Conservation (phyloP, 2,797 vertebrate genomes). For the Dipus sagitta region DNA sequence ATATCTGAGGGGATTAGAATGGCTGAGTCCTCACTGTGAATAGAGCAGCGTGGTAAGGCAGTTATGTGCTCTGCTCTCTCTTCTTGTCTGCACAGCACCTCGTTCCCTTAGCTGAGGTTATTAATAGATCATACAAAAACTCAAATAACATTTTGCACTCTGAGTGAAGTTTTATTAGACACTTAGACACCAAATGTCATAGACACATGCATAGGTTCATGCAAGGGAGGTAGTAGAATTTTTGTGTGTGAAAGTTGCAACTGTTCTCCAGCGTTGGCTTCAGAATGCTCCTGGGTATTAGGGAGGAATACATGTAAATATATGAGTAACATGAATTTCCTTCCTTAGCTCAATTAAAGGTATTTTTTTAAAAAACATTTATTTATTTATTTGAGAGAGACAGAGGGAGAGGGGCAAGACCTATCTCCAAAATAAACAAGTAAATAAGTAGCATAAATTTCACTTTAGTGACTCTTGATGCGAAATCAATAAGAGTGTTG, state of each 20-base stretch:
- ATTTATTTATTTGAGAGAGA: no score
- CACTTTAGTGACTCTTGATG: neutral
- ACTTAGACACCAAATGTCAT: neutral
- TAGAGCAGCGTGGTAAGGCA: conserved; percentile 87
- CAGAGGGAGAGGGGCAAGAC: neutral
- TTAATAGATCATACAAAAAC: neutral
- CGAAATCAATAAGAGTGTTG: conserved; percentile 49
- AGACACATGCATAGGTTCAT: neutral
- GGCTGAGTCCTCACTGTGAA: conserved; percentile 92
- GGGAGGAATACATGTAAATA: neutral
- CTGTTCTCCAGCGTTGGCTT: neutral
- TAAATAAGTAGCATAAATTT: neutral
- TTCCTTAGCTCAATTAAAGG: neutral
- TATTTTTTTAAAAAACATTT: neutral
- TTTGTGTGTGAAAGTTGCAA: conserved; percentile 1
- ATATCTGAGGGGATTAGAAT: conserved; percentile 96
- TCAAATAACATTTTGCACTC: neutral
- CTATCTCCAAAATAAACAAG: neutral
- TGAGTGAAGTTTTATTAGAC: neutral
- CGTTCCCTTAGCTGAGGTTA: conserved; percentile 81
- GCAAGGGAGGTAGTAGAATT: neutral
- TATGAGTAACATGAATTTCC: neutral
- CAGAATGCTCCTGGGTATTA: neutral
- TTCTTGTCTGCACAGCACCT: conserved; percentile 51
- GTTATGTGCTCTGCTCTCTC: conserved; percentile 86